Percentiles rank a stretch among this genome's conserved stretches.
These are phyloP conservation scores for Florisuga fusca DNA, from an alignment of 2,797 vertebrate species.

Conservation along the genomic window DNA sequence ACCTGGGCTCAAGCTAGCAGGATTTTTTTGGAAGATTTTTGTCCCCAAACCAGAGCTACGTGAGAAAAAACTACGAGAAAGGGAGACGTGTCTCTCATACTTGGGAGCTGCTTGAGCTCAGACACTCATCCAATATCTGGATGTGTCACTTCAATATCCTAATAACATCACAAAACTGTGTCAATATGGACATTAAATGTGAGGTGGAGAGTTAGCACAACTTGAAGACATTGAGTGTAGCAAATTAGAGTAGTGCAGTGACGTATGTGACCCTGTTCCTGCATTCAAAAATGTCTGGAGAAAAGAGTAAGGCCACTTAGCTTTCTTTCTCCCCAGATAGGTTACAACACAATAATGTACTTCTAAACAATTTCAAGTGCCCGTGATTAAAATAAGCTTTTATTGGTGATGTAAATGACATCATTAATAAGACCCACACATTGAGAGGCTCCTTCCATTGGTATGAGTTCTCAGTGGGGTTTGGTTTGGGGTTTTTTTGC, in stretches of 20 bases:
- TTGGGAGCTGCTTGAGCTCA: not conserved
- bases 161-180: not conserved
- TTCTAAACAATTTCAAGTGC: not conserved
- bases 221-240: not conserved
- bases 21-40: not conserved
- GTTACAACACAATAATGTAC: not conserved
- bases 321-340: not conserved
- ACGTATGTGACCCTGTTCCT: not conserved
- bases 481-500: not conserved
- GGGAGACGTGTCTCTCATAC: not conserved
- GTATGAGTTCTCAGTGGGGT: not conserved
- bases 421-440: not conserved
- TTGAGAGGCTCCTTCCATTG: not conserved
- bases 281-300: not conserved
- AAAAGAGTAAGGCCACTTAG: not conserved
- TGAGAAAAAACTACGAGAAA: not conserved
- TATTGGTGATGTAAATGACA: rapidly evolving
- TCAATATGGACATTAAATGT: not conserved
- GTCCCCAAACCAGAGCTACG: not conserved
- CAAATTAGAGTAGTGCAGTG: not conserved
- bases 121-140: rapidly evolving
- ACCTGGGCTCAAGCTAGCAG: not conserved
- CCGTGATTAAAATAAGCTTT: not conserved
- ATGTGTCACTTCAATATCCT: not conserved
- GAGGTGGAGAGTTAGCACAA: not conserved